Evolutionary conservation across 2,888 invertebrate species (phyloP).

Genomic region (Acleris emargana): DNA sequence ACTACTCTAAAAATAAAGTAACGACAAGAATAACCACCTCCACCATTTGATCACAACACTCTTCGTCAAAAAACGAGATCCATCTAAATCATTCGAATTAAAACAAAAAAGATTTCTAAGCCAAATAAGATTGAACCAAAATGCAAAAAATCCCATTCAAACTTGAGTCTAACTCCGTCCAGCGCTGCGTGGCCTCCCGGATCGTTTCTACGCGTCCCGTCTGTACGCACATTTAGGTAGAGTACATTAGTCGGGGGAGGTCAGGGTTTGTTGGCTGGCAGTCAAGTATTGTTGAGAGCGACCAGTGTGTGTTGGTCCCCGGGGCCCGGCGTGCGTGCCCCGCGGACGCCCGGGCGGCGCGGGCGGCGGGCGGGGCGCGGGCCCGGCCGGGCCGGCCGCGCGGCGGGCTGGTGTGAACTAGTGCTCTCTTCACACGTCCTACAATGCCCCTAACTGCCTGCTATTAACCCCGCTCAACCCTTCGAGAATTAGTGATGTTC

Average conservation of each 20-base stretch:
- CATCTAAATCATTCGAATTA: conserved; percentile 13
- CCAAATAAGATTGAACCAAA: conserved; percentile 33
- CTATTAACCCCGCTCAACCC: conserved; percentile 77
- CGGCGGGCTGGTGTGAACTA: conserved; percentile 61
- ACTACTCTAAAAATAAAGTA: no score
- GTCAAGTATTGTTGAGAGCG: conserved; percentile 37
- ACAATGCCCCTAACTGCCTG: conserved; percentile 82
- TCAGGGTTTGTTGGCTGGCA: conserved; percentile 53
- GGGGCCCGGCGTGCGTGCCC: conserved; percentile 25
- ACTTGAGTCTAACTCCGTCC: conserved; percentile 24
- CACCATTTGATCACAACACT: no score
- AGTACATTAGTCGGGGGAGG: conserved; percentile 48
- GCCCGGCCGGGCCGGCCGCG: conserved; percentile 45
- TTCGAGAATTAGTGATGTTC: conserved; percentile 59
- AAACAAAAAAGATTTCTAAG: conserved; percentile 30
- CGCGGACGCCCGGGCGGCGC: conserved; percentile 9
- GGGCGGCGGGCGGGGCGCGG: conserved; percentile 40
- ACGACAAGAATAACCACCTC: no score
- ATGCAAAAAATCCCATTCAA: conserved; percentile 31
- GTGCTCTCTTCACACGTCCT: conserved; percentile 79
- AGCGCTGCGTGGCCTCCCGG: background rate
- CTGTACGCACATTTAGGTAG: conserved; percentile 26
- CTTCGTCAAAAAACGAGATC: background rate
- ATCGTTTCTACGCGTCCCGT: conserved; percentile 17
- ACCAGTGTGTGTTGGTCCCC: conserved; percentile 51